Percentiles rank a stretch among this genome's conserved stretches.
phyloP scores from a whole-genome alignment of 1,140 invertebrate genomes.

The Palaemon carinicauda region DNA sequence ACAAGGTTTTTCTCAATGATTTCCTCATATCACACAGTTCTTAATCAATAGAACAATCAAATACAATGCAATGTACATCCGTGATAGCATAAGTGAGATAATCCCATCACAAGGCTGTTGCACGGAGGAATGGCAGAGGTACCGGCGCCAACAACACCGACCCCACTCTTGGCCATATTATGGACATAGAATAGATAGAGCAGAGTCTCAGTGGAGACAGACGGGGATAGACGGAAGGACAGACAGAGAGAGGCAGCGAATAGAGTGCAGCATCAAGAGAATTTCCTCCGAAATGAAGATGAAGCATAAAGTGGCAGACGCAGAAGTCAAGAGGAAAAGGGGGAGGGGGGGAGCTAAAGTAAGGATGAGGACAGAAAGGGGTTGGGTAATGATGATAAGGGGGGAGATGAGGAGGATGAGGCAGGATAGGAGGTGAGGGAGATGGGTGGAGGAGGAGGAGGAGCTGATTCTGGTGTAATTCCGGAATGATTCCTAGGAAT shows the following conservation, averaged over 20 bases:
- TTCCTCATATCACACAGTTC: too few species aligned
- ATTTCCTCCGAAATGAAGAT: background rate
- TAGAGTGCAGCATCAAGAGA: background rate
- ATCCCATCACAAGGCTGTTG: background rate
- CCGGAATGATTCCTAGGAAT: slow-evolving; percentile 56
- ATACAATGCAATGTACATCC: too few species aligned
- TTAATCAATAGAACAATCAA: too few species aligned
- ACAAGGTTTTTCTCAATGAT: too few species aligned
- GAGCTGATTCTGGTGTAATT: slow-evolving; percentile 53
- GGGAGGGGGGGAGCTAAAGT: background rate
- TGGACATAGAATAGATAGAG: background rate
- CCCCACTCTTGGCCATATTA: background rate
- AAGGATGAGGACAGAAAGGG: background rate
- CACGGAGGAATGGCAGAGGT: background rate
- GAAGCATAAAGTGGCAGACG: background rate
- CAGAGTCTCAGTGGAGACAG: background rate
- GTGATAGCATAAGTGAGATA: too few species aligned
- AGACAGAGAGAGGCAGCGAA: background rate
- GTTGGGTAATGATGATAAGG: background rate
- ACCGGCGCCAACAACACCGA: background rate
- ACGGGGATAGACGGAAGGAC: background rate
- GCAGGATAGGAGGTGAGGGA: background rate
- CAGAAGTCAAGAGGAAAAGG: background rate
- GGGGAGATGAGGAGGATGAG: background rate
- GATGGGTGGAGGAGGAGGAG: background rate